Conservation (phyloP, 2,888 invertebrate species). For the Notodonta dromedarius region DNA sequence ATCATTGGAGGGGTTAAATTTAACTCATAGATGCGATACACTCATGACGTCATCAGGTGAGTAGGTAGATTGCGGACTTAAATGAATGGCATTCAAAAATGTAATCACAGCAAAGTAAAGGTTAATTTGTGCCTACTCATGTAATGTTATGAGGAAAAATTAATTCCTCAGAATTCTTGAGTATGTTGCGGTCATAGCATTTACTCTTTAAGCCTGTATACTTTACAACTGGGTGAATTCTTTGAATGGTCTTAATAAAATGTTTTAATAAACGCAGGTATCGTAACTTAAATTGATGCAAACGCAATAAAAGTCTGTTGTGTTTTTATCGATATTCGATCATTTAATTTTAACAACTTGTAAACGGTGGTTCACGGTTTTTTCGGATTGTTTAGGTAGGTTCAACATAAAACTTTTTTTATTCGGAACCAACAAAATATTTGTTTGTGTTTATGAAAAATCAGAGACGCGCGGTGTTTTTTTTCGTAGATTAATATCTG, state of each 20-base stretch:
- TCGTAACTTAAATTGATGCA: background rate
- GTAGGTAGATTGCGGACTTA: background rate
- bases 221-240: background rate
- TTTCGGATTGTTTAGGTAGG: too few species aligned
- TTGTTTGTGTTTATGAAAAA: too few species aligned
- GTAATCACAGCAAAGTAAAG: background rate
- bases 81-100: background rate
- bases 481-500: too few species aligned
- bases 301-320: background rate
- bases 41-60: too few species aligned
- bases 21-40: too few species aligned
- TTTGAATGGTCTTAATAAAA: background rate
- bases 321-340: background rate
- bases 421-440: too few species aligned
- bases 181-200: background rate
- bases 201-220: background rate
- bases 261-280: background rate
- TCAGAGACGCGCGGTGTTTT: too few species aligned
- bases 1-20: too few species aligned
- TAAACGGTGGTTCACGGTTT: too few species aligned
- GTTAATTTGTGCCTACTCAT: background rate
- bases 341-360: background rate
- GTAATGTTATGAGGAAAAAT: slow-evolving; percentile 7
- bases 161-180: slow-evolving; percentile 13
- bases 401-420: too few species aligned